These are phyloP conservation scores for Drosophila siamana DNA, from an alignment of 2,888 invertebrate species.

Conservation along the genomic window DNA sequence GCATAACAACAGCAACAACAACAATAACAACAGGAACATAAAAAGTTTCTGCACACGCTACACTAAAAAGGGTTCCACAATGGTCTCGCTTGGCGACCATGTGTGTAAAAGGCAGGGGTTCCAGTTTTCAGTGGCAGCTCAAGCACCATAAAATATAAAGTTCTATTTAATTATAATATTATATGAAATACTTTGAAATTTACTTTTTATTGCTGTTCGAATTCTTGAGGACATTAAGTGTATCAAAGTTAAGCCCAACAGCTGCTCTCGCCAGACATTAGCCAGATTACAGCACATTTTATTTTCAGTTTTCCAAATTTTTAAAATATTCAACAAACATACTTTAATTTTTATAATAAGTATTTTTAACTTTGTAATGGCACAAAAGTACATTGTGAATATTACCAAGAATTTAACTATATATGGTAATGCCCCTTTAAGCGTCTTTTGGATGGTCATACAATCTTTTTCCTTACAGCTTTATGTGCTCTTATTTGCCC, in stretches of 20 bases:
- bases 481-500: background rate
- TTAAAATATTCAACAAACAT: too few species aligned
- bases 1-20: background rate
- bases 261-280: background rate
- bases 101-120: background rate
- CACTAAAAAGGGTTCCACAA: background rate
- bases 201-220: background rate
- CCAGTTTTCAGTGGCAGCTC: background rate
- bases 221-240: background rate
- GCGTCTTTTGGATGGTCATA: background rate
- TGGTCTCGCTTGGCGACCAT: background rate
- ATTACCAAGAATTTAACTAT: background rate
- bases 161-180: slow-evolving; percentile 2
- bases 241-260: background rate
- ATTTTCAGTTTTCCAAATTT: too few species aligned
- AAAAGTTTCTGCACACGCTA: background rate
- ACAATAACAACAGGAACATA: background rate
- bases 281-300: background rate
- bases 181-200: background rate
- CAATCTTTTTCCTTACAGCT: background rate
- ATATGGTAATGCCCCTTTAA: background rate
- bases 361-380: too few species aligned
- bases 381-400: too few species aligned
- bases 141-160: background rate
- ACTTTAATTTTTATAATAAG: too few species aligned